phyloP scores from a whole-genome alignment of 2,113 vertebrate genomes.

The Leptocoma aspasia region DNA sequence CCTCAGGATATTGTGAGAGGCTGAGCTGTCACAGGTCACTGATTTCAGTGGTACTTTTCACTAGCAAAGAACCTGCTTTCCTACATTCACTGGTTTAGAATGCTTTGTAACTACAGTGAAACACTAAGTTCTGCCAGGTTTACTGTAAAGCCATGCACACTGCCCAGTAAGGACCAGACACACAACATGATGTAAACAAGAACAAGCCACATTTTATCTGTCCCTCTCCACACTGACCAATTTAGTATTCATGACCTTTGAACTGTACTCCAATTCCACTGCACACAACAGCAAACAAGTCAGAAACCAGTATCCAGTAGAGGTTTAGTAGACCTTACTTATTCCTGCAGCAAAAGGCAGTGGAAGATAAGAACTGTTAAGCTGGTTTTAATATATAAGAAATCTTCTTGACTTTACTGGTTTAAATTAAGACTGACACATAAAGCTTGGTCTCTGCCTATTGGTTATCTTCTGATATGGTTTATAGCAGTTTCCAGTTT shows the following conservation, averaged over 20 bases:
- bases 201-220: neutral
- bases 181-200: neutral
- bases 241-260: neutral
- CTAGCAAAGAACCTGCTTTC: neutral
- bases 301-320: neutral
- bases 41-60: neutral
- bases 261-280: neutral
- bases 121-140: neutral
- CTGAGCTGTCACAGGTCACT: neutral
- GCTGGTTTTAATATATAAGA: neutral
- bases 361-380: neutral
- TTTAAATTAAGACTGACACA: neutral
- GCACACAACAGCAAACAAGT: neutral
- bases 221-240: neutral
- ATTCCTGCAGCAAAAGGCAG: neutral
- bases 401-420: neutral
- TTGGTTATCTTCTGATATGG: neutral
- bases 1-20: accelerated
- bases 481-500: neutral
- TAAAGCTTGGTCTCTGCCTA: neutral
- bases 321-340: neutral
- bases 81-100: accelerated
- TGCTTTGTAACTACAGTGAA: neutral
- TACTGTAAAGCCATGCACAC: neutral
- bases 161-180: neutral